Conservation (phyloP, 2,888 invertebrate species). For the Eupithecia subumbrata region DNA sequence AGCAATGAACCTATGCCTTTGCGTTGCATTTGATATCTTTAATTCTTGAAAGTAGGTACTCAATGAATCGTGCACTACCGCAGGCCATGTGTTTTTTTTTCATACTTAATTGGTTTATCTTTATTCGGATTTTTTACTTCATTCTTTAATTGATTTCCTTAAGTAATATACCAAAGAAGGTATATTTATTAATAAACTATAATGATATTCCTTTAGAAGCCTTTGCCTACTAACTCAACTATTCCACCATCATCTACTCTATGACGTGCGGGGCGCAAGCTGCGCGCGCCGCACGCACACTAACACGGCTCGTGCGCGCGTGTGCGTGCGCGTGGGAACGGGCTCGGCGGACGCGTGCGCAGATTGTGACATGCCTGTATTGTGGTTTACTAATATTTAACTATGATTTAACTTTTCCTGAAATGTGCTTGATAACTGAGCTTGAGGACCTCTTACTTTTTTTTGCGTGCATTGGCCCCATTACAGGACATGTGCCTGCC, state of each 20-base stretch:
- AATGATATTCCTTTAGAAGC: not conserved
- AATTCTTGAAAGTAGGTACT: not conserved
- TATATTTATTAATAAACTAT: not conserved
- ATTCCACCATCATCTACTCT: slow-evolving; percentile 47
- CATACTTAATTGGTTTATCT: not conserved
- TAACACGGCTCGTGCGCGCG: slow-evolving; percentile 42
- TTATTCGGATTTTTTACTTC: not conserved
- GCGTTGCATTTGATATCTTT: not conserved
- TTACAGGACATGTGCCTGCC: not conserved
- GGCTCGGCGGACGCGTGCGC: slow-evolving; percentile 76
- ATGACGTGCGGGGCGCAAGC: slow-evolving; percentile 61
- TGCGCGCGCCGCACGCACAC: slow-evolving; percentile 70
- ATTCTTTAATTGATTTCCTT: not conserved
- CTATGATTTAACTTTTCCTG: slow-evolving; percentile 28
- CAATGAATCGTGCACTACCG: not conserved
- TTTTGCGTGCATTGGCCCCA: not conserved
- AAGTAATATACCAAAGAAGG: not conserved
- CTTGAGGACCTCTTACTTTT: not conserved
- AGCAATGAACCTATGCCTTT: not conserved
- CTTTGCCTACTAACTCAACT: not conserved
- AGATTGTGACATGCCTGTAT: slow-evolving; percentile 74
- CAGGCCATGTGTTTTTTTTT: not conserved
- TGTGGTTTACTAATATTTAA: slow-evolving; percentile 52
- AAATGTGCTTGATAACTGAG: slow-evolving; percentile 7
- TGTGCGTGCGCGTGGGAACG: slow-evolving; percentile 80